Evolutionary conservation across 2,113 vertebrate genomes (phyloP), one percentile per base, ranked within the genome.

Genomic region (Ceyx cyanopectus): DNA sequence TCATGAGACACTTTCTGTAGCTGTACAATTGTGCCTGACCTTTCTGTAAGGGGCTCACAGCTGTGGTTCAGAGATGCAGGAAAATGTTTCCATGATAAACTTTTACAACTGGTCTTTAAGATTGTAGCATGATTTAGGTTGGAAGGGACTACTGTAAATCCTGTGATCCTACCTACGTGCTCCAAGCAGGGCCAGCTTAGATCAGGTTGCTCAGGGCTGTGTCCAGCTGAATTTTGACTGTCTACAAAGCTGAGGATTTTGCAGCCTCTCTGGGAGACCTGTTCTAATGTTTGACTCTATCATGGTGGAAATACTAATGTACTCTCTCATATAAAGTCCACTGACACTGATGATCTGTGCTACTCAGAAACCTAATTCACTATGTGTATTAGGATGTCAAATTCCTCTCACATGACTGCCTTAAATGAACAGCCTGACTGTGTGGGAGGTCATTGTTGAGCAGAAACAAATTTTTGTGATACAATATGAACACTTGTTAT

Each of bases 91-190:
- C 19, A 15, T 24, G 6, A 60, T 61, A 78, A 84, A 63, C 8
- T 90, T 92, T 84, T 54, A 75, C 34, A 65, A 16, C 22, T n/a
- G 21, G 4, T 58, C 40, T 72, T 72, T 53, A 84, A 10, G 53
- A 50, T 3, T 50, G 50, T 16, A 69, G 23, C 19, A 24, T 46
- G 27, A 68, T 69, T 60, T 57, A 79, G 7, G 23, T 30, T 68
- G n/a, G 24, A 60, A 78, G 34, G 20, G 14, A 58, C 14, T 29
- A n/a, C 10, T 56, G 9, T 23, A 68, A 74, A 63, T 56, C 10
- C n/a, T 0, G 0, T 34, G 8, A 53, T 68, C 26, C 75, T 54
- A 62, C 10, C 19, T 45, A 37, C 0, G 0, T 76, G 23, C 46
- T 93, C 12, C 66, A 70, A 74, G 43, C 14, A 51, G 15, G 15